phyloP scores from a whole-genome alignment of 1,140 invertebrate species.

The Drosophila subobscura region DNA sequence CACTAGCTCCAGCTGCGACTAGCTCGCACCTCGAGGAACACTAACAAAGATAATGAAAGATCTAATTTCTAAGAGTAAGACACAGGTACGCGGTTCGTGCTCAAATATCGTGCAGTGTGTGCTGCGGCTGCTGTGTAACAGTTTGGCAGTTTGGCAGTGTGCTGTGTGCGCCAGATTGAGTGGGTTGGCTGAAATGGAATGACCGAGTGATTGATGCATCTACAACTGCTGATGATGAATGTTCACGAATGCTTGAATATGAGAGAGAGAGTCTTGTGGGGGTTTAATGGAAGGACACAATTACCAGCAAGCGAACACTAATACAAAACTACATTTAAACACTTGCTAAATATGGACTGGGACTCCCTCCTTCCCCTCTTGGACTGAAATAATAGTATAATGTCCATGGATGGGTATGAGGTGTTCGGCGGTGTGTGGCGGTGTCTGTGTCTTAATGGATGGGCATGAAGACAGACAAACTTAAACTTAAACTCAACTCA shows the following conservation, averaged over 20 bases:
- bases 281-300: slow-evolving; percentile 41
- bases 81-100: slow-evolving; percentile 60
- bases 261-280: slow-evolving; percentile 19
- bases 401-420: slow-evolving; percentile 26
- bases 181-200: slow-evolving; percentile 34
- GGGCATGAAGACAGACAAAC: slow-evolving; percentile 68
- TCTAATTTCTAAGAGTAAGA: slow-evolving; percentile 39
- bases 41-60: slow-evolving; percentile 36
- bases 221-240: slow-evolving; percentile 22
- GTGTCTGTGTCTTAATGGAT: slow-evolving; percentile 14
- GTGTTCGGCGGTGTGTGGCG: slow-evolving; percentile 1
- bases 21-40: slow-evolving; percentile 39
- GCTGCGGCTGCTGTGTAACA: slow-evolving; percentile 56
- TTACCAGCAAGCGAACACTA: slow-evolving; percentile 49
- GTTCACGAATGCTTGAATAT: slow-evolving; percentile 16
- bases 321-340: slow-evolving; percentile 51
- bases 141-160: slow-evolving; percentile 1
- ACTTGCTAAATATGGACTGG: slow-evolving; percentile 25
- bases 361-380: not conserved
- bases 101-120: slow-evolving; percentile 57
- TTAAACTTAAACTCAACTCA: slow-evolving; percentile 55
- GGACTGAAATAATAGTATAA: slow-evolving; percentile 5
- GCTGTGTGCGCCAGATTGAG: slow-evolving; percentile 62
- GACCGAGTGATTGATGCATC: slow-evolving; percentile 32
- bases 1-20: slow-evolving; percentile 49